Percentiles rank a stretch among this genome's conserved stretches.
phyloP scores from a whole-genome alignment of 2,888 invertebrate genomes.

The Ennomos erosarius region DNA sequence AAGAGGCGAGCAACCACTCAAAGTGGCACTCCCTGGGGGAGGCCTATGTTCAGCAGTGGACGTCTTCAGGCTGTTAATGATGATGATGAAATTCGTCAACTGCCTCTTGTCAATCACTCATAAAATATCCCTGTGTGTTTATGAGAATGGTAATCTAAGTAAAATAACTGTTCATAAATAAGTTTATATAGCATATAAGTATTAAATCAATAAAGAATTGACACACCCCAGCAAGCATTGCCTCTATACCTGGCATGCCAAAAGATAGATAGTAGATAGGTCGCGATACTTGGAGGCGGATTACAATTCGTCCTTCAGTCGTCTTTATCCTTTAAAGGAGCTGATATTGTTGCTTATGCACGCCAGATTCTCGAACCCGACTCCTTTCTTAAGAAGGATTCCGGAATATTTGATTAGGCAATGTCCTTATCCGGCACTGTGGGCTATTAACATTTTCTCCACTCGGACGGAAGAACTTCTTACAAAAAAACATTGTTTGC shows the following conservation, averaged over 20 bases:
- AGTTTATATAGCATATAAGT: too few relatives aligned
- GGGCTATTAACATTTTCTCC: slow-evolving; percentile 69
- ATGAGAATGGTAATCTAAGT: too few relatives aligned
- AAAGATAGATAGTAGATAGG: slow-evolving; percentile 56
- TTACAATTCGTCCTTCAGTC: slow-evolving; percentile 72
- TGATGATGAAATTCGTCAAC: too few relatives aligned
- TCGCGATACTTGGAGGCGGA: slow-evolving; percentile 63
- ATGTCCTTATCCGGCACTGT: slow-evolving; percentile 73
- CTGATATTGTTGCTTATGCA: slow-evolving; percentile 78
- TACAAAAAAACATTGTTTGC: slow-evolving; percentile 58
- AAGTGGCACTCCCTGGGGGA: too few relatives aligned
- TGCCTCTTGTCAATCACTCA: too few relatives aligned
- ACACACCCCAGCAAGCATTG: slow-evolving; percentile 23
- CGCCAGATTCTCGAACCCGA: slow-evolving; percentile 58
- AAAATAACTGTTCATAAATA: too few relatives aligned
- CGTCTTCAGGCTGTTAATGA: too few relatives aligned
- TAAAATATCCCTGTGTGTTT: too few relatives aligned
- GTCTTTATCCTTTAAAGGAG: slow-evolving; percentile 75
- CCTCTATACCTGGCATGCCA: slow-evolving; percentile 48
- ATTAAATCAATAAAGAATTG: slow-evolving; percentile 22
- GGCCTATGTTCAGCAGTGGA: too few relatives aligned
- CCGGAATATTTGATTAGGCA: slow-evolving; percentile 79
- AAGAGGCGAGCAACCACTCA: too few relatives aligned
- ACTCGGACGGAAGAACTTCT: slow-evolving; percentile 55
- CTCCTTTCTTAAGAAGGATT: slow-evolving; percentile 72